Conservation (phyloP, 1,140 invertebrate genomes). For the Capitella teleta region DNA sequence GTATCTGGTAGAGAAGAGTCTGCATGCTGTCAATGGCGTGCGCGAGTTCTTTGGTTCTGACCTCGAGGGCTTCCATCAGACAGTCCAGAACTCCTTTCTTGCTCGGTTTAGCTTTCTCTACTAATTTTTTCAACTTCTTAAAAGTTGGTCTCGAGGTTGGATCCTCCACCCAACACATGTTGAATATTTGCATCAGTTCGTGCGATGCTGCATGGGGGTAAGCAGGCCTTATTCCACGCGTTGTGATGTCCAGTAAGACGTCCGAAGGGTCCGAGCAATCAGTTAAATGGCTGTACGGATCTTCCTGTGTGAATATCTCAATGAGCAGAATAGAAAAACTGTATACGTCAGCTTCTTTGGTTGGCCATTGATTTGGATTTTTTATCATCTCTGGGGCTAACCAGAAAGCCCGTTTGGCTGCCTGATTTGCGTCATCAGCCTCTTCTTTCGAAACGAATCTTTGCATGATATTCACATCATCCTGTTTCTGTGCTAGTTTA, state of each 20-base stretch:
- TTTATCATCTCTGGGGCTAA: background rate
- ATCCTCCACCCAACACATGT: background rate
- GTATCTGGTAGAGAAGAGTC: conserved; percentile 7
- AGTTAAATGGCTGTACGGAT: background rate
- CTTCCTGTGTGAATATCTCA: conserved; percentile 2
- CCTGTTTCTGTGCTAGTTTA: too few species aligned
- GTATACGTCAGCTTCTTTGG: background rate
- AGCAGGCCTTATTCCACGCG: background rate
- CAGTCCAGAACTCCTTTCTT: conserved; percentile 7
- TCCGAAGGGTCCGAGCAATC: background rate
- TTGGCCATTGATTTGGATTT: background rate
- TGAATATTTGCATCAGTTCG: background rate
- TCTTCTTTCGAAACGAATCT: background rate
- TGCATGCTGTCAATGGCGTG: background rate
- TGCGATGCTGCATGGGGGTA: background rate
- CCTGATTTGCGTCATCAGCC: background rate
- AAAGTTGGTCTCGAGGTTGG: conserved; percentile 1
- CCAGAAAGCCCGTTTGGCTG: background rate
- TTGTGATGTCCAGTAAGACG: background rate
- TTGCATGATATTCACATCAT: background rate
- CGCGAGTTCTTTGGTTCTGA: background rate
- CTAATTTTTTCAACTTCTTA: background rate
- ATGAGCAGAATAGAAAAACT: conserved; percentile 3
- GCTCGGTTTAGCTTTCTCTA: conserved; percentile 3
- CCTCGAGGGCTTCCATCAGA: conserved; percentile 7